Evolutionary conservation across 2,888 invertebrate species (phyloP).

Genomic region (Flexamia atlantica): DNA sequence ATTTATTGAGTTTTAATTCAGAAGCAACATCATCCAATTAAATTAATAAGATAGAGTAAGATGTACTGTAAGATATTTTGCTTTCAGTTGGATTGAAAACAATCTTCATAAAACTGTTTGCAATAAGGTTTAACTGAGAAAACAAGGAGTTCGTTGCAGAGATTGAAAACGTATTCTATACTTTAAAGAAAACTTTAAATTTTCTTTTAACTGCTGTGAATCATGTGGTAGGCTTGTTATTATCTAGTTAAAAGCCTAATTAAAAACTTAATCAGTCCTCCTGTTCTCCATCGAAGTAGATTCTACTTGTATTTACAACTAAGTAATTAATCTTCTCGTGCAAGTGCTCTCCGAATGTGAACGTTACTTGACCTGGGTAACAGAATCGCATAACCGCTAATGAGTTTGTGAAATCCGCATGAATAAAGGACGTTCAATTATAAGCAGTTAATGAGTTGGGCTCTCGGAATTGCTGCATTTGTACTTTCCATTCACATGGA

Average conservation of each 20-base stretch:
- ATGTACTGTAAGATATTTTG: too few species aligned
- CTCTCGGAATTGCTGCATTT: background rate
- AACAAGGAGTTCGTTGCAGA: too few species aligned
- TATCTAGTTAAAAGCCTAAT: background rate
- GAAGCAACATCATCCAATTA: too few species aligned
- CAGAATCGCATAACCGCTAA: constrained; percentile 20
- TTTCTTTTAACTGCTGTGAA: too few species aligned
- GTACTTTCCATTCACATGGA: background rate
- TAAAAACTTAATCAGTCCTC: background rate
- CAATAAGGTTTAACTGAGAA: too few species aligned
- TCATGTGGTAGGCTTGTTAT: too few species aligned
- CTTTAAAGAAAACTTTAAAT: too few species aligned
- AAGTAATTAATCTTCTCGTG: constrained; percentile 8
- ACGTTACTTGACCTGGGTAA: background rate
- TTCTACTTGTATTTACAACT: background rate
- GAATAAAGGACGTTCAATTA: constrained; percentile 10
- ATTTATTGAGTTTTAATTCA: too few species aligned
- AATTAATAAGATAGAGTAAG: too few species aligned
- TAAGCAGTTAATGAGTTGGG: constrained; percentile 4
- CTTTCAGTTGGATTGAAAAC: too few species aligned
- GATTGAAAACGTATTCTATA: too few species aligned
- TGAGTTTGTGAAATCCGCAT: background rate
- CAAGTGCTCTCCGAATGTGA: background rate
- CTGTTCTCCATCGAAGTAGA: background rate
- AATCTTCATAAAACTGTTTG: too few species aligned